phyloP scores from a whole-genome alignment of 2,888 invertebrate species.

The Protophormia terraenovae region DNA sequence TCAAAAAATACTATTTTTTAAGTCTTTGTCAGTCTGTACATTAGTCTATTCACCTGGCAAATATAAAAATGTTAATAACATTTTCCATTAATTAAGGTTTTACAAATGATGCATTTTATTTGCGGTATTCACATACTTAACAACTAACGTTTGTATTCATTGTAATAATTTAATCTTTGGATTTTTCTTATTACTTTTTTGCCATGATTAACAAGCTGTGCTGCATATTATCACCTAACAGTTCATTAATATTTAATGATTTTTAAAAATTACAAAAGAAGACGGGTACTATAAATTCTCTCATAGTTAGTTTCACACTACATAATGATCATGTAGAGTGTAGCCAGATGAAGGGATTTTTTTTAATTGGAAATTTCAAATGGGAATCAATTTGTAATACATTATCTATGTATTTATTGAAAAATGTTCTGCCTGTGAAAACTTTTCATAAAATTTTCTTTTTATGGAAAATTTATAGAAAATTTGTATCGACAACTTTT shows the following conservation, averaged over 20 bases:
- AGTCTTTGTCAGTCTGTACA: background rate
- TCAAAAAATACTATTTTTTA: no score
- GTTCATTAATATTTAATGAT: constrained; percentile 54
- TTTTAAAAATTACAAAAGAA: background rate
- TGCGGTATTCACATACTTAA: background rate
- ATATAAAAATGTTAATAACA: background rate
- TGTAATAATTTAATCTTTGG: background rate
- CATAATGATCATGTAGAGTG: no score
- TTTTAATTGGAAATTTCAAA: no score
- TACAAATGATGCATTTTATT: background rate
- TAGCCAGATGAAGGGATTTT: no score
- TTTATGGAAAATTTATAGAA: no score
- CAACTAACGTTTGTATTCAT: no score
- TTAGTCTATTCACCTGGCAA: background rate
- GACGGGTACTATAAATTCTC: constrained; percentile 26
- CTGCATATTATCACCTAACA: constrained; percentile 43
- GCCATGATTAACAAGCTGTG: constrained; percentile 20
- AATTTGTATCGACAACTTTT: no score
- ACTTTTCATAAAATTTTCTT: no score
- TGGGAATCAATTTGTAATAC: no score
- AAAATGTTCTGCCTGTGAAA: no score
- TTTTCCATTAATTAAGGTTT: background rate
- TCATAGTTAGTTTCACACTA: no score
- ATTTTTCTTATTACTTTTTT: background rate
- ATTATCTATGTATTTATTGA: no score